Conservation (phyloP, 2,113 vertebrate genomes). For the Bolborhynchus lineola region DNA sequence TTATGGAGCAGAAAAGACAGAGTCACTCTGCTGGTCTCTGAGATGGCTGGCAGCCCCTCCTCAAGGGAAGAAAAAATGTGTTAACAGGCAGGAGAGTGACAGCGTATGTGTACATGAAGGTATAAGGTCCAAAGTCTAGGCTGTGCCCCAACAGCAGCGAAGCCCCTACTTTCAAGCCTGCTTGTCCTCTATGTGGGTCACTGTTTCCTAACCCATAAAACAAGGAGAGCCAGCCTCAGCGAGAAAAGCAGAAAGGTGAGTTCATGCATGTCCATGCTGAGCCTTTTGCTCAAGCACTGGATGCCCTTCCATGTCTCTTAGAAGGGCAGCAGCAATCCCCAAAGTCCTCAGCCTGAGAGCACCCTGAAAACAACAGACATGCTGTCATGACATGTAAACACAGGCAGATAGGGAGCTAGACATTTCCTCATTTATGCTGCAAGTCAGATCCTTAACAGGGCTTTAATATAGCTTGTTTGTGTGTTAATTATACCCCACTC, state of each 20-base stretch:
- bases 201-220: background rate
- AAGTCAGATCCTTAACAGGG: slow-evolving; percentile 48
- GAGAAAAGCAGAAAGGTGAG: background rate
- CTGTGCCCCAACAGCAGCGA: background rate
- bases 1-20: background rate
- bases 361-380: background rate
- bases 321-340: background rate
- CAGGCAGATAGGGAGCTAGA: background rate
- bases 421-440: slow-evolving; percentile 31
- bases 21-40: background rate
- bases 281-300: background rate
- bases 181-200: background rate
- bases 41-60: background rate
- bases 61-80: background rate
- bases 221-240: background rate
- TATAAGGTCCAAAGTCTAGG: background rate
- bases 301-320: background rate
- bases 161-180: background rate
- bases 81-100: background rate
- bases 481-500: slow-evolving; percentile 67
- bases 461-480: slow-evolving; percentile 59
- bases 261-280: background rate
- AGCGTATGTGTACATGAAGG: fast-evolving
- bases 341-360: background rate
- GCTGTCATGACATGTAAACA: background rate